A percentile compares a stretch with the other conserved stretches of the same genome.
Evolutionary conservation across 2,797 vertebrate species (phyloP).

Genomic region (Urosaurus nigricauda): DNA sequence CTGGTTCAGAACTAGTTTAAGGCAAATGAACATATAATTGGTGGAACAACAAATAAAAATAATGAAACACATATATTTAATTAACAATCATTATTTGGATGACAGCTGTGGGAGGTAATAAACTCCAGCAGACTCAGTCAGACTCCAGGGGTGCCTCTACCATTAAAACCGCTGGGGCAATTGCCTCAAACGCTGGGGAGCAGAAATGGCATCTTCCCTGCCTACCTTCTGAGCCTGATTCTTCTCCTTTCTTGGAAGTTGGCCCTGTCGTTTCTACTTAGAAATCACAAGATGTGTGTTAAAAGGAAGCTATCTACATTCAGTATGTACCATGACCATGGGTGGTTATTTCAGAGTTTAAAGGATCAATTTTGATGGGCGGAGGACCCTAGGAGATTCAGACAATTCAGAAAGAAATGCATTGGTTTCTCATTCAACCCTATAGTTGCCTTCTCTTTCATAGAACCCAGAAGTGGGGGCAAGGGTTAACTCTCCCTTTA

Average conservation of each 20-base stretch:
- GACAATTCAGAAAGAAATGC: too few species aligned
- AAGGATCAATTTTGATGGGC: background rate
- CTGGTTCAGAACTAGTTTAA: constrained; percentile 1
- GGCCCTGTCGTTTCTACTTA: too few species aligned
- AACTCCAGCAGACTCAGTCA: background rate
- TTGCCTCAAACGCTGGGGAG: too few species aligned
- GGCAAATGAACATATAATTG: background rate
- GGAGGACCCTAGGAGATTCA: background rate
- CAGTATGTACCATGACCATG: background rate
- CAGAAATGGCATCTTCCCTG: too few species aligned
- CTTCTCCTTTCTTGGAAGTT: too few species aligned
- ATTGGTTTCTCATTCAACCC: too few species aligned
- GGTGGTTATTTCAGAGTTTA: background rate
- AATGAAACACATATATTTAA: background rate
- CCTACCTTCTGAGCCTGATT: too few species aligned
- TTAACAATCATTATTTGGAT: background rate
- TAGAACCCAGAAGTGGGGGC: too few species aligned
- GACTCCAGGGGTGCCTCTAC: too few species aligned
- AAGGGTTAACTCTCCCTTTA: too few species aligned
- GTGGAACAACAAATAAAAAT: background rate
- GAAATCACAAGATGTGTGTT: background rate
- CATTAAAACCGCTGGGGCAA: too few species aligned
- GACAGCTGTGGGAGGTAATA: background rate
- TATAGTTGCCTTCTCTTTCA: too few species aligned
- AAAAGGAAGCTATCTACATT: background rate